Base-by-base conservation (phyloP, 2,888 invertebrate species). In the Anaspis maculata region DNA sequence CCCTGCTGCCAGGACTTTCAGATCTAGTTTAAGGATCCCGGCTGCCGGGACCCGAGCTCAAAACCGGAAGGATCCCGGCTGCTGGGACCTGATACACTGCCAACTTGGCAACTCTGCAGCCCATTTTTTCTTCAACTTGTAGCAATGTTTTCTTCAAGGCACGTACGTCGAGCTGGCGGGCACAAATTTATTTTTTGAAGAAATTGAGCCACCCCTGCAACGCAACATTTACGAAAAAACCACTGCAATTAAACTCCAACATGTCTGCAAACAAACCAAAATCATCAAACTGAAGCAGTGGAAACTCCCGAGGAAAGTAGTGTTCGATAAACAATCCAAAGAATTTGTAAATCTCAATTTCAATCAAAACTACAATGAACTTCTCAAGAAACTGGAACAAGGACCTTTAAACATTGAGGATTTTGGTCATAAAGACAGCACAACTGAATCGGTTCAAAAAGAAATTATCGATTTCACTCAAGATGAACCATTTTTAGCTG, bases 101-200 rank as follows among this genome's bases (percentile, higher is more conserved):
- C n/a, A n/a, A n/a, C n/a, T n/a, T n/a, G n/a, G n/a, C n/a, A n/a
- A n/a, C n/a, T n/a, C n/a, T n/a, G n/a, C 32, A 21, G 15, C 26
- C n/a, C 12, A 62, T 4, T 30, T 9, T 14, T 27, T 12, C 5
- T n/a, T n/a, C n/a, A n/a, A n/a, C n/a, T n/a, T n/a, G n/a, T n/a
- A n/a, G n/a, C n/a, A n/a, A n/a, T n/a, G n/a, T n/a, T n/a, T n/a
- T 61, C 42, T 66, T 69, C 62, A 58, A 76, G 86, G 85, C 11
- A 72, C 71, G 30, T 83, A 76, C 61, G 77, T 78, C 52, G 73
- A 76, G 54, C 69, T 77, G 5, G 58, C 80, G 38, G 86, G 85
- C 12, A 85, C 85, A 10, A 76, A 78, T 45, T 66, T 86, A 57
- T 81, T 84, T 56, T 84, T 86, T 56, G 76, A 79, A 55, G 76